These are phyloP conservation scores for Sphinx pinastri DNA, from an alignment of 2,888 invertebrate species.

Conservation along the genomic window DNA sequence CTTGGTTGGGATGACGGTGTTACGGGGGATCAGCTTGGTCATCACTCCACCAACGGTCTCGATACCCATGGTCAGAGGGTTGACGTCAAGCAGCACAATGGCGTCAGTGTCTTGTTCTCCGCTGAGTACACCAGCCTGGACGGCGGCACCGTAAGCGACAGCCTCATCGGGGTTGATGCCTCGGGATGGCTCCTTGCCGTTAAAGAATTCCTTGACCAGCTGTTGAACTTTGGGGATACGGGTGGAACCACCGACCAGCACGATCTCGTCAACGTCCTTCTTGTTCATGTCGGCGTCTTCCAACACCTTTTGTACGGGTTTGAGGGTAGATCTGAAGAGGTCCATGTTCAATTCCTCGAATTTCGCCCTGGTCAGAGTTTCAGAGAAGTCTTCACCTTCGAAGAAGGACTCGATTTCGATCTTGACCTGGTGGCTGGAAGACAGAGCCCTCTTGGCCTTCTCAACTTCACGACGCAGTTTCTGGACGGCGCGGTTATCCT, in stretches of 20 bases:
- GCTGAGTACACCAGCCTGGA: slow-evolving; percentile 98
- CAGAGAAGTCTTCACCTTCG: slow-evolving; percentile 99
- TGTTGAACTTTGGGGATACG: slow-evolving; percentile 99
- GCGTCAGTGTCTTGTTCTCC: slow-evolving; percentile 99
- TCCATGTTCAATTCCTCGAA: slow-evolving; percentile 99
- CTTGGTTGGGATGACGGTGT: slow-evolving; percentile 99
- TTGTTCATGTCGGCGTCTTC: slow-evolving; percentile 99
- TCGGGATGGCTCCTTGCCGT: slow-evolving; percentile 98
- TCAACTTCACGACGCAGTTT: slow-evolving; percentile 98
- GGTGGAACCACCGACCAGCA: slow-evolving; percentile 99
- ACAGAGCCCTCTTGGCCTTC: slow-evolving; percentile 98
- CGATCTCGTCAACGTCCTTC: slow-evolving; percentile 99
- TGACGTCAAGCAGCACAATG: slow-evolving; percentile 98
- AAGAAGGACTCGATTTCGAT: slow-evolving; percentile 99
- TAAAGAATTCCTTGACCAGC: slow-evolving; percentile 96
- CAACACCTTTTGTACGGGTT: slow-evolving; percentile 97
- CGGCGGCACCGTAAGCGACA: slow-evolving; percentile 99
- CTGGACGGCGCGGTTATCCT: slow-evolving; percentile 97
- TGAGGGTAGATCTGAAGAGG: slow-evolving; percentile 94
- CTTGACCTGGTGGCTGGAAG: slow-evolving; percentile 96
- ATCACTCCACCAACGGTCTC: slow-evolving; percentile 99
- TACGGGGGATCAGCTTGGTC: slow-evolving; percentile 98
- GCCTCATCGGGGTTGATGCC: slow-evolving; percentile 99
- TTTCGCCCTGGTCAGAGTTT: slow-evolving; percentile 98
- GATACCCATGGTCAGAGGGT: slow-evolving; percentile 99